Evolutionary conservation across 2,888 invertebrate genomes (phyloP).

Genomic region (Tineola bisselliella): DNA sequence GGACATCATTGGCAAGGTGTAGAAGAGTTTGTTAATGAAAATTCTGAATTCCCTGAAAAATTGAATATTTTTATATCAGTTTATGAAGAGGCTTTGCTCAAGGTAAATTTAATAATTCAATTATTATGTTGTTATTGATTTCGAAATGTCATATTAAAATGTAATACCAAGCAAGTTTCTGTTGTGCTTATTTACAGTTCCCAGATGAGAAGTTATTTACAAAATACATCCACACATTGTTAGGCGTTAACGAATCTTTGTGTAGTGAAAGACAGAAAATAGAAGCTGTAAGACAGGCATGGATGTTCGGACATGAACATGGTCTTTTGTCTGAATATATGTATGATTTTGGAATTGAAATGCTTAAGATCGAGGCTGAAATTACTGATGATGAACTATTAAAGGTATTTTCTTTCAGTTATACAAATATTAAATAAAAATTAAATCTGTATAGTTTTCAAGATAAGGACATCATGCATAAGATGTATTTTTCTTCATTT

Average conservation of each 20-base stretch:
- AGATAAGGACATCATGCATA: no score
- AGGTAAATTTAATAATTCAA: constrained; percentile 31
- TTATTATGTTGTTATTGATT: no score
- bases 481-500: no score
- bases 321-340: constrained; percentile 44
- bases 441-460: no score
- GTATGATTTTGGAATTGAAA: constrained; percentile 50
- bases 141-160: no score
- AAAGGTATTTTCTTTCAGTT: no score
- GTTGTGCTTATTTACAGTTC: constrained; percentile 41
- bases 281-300: constrained; percentile 44
- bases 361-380: constrained; percentile 41
- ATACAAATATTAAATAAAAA: no score
- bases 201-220: constrained; percentile 47
- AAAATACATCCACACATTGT: constrained; percentile 46
- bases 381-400: constrained; percentile 32
- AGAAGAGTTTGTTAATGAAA: constrained; percentile 39
- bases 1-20: constrained; percentile 49
- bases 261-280: constrained; percentile 42
- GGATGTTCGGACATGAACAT: constrained; percentile 47
- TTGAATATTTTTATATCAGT: constrained; percentile 43
- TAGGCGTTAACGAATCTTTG: constrained; percentile 32
- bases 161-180: no score
- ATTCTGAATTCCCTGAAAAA: constrained; percentile 31
- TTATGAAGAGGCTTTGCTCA: constrained; percentile 47